Conservation (phyloP, 2,888 invertebrate species). For the Loripinus fragilis region DNA sequence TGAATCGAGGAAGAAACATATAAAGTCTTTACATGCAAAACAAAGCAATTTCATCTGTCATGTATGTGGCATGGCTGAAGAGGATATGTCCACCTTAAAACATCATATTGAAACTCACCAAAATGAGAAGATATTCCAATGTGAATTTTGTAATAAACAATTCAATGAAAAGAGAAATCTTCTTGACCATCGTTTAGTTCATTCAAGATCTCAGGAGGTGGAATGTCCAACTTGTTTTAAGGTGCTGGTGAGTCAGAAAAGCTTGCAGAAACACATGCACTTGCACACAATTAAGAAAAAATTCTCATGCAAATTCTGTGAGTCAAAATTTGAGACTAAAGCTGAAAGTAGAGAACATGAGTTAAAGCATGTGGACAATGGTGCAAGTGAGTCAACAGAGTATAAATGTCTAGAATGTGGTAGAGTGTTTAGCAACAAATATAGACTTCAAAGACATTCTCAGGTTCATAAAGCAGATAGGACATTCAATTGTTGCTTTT, state of each 20-base stretch:
- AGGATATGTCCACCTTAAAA: constrained; percentile 21
- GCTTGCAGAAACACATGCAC: constrained; percentile 51
- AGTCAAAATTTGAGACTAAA: constrained; percentile 35
- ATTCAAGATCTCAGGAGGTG: constrained; percentile 34
- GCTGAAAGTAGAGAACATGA: constrained; percentile 39
- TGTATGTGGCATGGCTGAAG: constrained; percentile 48
- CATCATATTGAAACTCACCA: constrained; percentile 40
- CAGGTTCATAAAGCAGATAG: constrained; percentile 35
- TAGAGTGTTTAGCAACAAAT: constrained; percentile 1
- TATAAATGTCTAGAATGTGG: constrained; percentile 42
- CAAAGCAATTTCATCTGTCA: constrained; percentile 44
- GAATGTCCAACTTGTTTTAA: constrained; percentile 49
- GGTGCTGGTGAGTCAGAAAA: constrained; percentile 44
- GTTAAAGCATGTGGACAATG: constrained; percentile 27
- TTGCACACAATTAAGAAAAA: constrained; percentile 39
- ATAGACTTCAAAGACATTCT: constrained; percentile 10
- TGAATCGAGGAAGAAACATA: constrained; percentile 51
- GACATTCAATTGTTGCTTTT: constrained; percentile 5
- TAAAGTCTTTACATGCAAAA: constrained; percentile 41
- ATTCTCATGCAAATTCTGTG: constrained; percentile 39
- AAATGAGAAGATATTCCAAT: constrained; percentile 44
- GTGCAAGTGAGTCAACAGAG: constrained; percentile 5
- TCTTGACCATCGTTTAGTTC: constrained; percentile 46
- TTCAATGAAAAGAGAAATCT: constrained; percentile 57
- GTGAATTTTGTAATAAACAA: constrained; percentile 46